Percentiles rank a stretch among this genome's conserved stretches.
Evolutionary conservation across 2,113 vertebrate genomes (phyloP).

Genomic region (Ptilonorhynchus violaceus): DNA sequence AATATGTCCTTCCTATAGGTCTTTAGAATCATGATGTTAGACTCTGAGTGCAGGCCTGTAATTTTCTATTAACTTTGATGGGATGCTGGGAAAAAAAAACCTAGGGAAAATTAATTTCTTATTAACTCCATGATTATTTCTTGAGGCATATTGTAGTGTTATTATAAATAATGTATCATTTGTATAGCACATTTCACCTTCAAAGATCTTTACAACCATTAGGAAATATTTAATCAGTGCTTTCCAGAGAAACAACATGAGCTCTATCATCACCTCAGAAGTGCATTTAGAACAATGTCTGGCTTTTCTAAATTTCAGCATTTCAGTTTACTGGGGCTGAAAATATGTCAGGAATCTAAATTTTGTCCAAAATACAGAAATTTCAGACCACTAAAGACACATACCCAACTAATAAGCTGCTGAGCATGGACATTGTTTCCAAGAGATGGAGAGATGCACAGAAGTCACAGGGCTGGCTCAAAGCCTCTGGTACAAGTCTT

Average conservation of each 20-base stretch:
- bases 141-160: neutral
- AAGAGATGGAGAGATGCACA: neutral
- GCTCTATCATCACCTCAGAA: neutral
- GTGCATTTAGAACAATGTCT: neutral
- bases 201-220: conserved; percentile 7
- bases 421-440: neutral
- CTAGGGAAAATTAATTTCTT: neutral
- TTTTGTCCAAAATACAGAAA: neutral
- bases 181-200: conserved; percentile 24
- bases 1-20: neutral
- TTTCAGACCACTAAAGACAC: neutral
- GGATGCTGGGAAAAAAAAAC: neutral
- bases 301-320: neutral
- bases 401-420: neutral
- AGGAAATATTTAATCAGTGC: neutral
- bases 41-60: neutral
- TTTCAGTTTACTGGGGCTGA: neutral
- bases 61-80: conserved; percentile 33
- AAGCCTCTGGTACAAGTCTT: neutral
- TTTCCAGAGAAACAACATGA: neutral
- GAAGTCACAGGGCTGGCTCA: neutral
- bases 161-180: conserved; percentile 3
- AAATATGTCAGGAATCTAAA: neutral
- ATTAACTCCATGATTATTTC: neutral
- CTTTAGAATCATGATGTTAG: neutral